A percentile compares a stretch with the other conserved stretches of the same genome.
These are phyloP conservation scores for Byasa hedistus DNA, from an alignment of 2,888 invertebrate genomes.

Conservation along the genomic window DNA sequence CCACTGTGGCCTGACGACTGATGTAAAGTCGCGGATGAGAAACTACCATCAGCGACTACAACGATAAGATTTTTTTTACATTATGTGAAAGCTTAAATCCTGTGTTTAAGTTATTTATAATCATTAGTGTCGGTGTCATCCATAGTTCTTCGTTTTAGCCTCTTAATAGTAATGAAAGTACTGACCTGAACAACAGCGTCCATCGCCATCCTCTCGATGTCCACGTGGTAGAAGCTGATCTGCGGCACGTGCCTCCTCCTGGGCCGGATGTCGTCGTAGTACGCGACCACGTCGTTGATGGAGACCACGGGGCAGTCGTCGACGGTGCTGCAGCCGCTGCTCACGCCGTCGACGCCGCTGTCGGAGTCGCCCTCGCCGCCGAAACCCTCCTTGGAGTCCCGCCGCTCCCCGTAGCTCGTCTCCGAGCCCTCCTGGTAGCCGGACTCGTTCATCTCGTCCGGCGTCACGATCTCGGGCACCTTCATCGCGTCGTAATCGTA, in stretches of 20 bases:
- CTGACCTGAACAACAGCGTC: conserved; percentile 65
- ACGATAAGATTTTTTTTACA: no score
- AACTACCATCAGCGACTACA: no score
- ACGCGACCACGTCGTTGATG: conserved; percentile 74
- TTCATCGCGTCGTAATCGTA: conserved; percentile 66
- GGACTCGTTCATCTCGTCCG: conserved; percentile 74
- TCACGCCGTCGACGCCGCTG: conserved; percentile 80
- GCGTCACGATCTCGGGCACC: conserved; percentile 71
- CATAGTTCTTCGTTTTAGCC: no score
- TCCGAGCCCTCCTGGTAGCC: conserved; percentile 74
- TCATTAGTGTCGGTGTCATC: no score
- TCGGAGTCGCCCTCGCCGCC: conserved; percentile 75
- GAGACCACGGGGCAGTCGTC: conserved; percentile 80
- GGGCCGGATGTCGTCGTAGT: conserved; percentile 71
- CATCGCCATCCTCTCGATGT: conserved; percentile 69
- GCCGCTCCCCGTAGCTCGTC: conserved; percentile 67
- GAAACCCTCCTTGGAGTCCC: conserved; percentile 71
- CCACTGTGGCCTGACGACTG: no score
- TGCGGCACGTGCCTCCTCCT: conserved; percentile 68
- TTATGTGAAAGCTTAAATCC: no score
- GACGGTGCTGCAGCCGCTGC: conserved; percentile 79
- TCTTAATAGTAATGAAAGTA: no score
- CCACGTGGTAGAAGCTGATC: conserved; percentile 70
- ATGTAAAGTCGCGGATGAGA: no score
- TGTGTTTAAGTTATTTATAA: no score